These are phyloP conservation scores for Blera fallax DNA, from an alignment of 2,888 invertebrate genomes.

Conservation along the genomic window DNA sequence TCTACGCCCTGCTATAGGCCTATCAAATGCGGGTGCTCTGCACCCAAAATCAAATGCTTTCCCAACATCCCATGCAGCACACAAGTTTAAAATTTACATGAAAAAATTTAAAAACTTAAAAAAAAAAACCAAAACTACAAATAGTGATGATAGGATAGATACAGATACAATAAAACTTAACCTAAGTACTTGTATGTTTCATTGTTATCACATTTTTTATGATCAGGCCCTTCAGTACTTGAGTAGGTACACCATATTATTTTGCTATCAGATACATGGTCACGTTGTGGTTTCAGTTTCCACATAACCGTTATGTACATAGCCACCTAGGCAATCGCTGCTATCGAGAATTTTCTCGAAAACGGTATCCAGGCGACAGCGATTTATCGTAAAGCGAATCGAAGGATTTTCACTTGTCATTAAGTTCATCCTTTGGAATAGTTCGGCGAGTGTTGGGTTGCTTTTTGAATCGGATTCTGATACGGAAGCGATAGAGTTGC, in stretches of 20 bases:
- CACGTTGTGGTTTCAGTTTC: slow-evolving; percentile 77
- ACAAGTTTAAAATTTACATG: not conserved
- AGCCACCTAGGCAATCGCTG: slow-evolving; percentile 75
- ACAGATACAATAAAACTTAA: slow-evolving; percentile 48
- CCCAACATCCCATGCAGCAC: slow-evolving; percentile 6
- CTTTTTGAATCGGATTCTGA: slow-evolving; percentile 19
- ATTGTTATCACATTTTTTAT: slow-evolving; percentile 52
- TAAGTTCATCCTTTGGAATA: slow-evolving; percentile 75
- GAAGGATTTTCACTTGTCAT: slow-evolving; percentile 74
- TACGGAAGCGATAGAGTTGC: slow-evolving; percentile 20
- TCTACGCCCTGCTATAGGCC: not conserved
- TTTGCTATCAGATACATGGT: not conserved
- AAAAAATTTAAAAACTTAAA: not conserved
- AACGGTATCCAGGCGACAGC: slow-evolving; percentile 80
- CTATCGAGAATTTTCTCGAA: slow-evolving; percentile 80
- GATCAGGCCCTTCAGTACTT: slow-evolving; percentile 26
- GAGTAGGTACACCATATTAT: not conserved
- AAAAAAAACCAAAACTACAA: not conserved
- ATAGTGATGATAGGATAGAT: not conserved
- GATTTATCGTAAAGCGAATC: slow-evolving; percentile 78
- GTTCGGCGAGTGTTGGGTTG: slow-evolving; percentile 74
- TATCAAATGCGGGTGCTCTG: not conserved
- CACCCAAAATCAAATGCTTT: slow-evolving; percentile 1
- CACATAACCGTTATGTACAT: slow-evolving; percentile 78
- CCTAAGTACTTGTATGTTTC: slow-evolving; percentile 50